A percentile compares a stretch with the other conserved stretches of the same genome.
These are phyloP conservation scores for Lordiphosa stackelbergi DNA, from an alignment of 1,140 invertebrate species.

Conservation along the genomic window DNA sequence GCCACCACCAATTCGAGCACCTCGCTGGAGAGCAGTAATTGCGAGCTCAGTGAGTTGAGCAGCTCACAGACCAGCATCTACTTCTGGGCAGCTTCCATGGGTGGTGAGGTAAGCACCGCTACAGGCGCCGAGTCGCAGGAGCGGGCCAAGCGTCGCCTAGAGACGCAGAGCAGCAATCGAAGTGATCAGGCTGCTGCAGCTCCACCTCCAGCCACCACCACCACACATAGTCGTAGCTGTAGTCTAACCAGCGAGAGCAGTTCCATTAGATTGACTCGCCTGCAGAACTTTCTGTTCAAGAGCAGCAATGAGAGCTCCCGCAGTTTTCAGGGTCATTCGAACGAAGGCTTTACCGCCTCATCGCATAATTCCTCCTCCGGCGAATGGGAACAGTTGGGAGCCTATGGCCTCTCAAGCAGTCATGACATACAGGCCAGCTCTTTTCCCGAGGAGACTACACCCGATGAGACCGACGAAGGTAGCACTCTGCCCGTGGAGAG, in stretches of 20 bases:
- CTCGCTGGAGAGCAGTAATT: conserved; percentile 63
- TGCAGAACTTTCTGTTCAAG: conserved; percentile 74
- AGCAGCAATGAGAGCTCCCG: conserved; percentile 70
- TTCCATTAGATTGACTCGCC: conserved; percentile 59
- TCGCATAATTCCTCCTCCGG: conserved; percentile 72
- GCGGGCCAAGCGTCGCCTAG: conserved; percentile 27
- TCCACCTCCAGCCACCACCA: conserved; percentile 16
- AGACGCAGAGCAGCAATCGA: conserved; percentile 21
- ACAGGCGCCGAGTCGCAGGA: conserved; percentile 17
- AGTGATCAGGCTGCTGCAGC: conserved; percentile 23
- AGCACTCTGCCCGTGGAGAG: conserved; percentile 41
- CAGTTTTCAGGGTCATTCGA: conserved; percentile 68
- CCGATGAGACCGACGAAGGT: conserved; percentile 41
- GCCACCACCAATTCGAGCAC: conserved; percentile 72
- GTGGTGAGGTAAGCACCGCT: conserved; percentile 62
- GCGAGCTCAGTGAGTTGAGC: conserved; percentile 53
- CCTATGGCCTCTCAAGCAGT: conserved; percentile 40
- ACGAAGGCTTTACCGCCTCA: conserved; percentile 69
- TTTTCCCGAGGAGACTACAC: conserved; percentile 55
- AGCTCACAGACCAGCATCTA: conserved; percentile 57
- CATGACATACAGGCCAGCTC: conserved; percentile 55
- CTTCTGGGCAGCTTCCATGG: conserved; percentile 65
- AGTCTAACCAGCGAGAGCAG: conserved; percentile 72
- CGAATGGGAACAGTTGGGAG: conserved; percentile 69
- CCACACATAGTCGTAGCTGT: conserved; percentile 56